Percentiles rank a stretch among this genome's conserved stretches.
Conservation (phyloP, 1,140 invertebrate species). For the Limonius californicus region DNA sequence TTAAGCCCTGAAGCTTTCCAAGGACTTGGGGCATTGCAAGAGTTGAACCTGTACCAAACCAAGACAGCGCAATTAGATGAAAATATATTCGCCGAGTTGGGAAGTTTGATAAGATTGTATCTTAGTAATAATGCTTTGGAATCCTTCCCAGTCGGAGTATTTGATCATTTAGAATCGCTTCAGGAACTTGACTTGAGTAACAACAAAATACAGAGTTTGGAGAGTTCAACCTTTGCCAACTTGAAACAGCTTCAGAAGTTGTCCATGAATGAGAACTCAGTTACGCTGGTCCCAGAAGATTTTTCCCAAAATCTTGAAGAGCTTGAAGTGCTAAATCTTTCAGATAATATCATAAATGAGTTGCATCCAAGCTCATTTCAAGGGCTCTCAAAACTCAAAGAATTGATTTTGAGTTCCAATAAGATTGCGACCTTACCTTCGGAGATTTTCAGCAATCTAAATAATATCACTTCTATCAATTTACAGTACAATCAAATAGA, state of each 20-base stretch:
- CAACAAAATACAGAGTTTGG: background rate
- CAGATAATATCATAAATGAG: too few relatives aligned
- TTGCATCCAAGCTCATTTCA: background rate
- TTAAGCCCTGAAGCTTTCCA: background rate
- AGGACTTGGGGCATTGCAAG: background rate
- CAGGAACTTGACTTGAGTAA: background rate
- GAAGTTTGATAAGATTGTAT: background rate
- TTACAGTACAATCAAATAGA: background rate
- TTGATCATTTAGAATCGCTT: background rate
- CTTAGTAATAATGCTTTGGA: background rate
- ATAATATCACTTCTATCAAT: background rate
- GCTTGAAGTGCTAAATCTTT: too few relatives aligned
- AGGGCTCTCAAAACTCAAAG: background rate
- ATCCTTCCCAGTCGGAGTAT: background rate
- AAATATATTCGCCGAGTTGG: background rate
- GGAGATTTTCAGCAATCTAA: background rate
- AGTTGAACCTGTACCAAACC: background rate
- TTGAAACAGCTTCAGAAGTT: background rate
- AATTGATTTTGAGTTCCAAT: background rate
- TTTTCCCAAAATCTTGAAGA: background rate
- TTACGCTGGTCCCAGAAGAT: background rate
- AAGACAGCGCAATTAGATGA: background rate
- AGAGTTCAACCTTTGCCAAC: background rate
- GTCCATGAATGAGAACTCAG: background rate
- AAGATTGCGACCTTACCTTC: background rate